Percentiles rank a stretch among this genome's conserved stretches.
phyloP scores from a whole-genome alignment of 2,888 invertebrate species.

The Hipparchia sbordonii region DNA sequence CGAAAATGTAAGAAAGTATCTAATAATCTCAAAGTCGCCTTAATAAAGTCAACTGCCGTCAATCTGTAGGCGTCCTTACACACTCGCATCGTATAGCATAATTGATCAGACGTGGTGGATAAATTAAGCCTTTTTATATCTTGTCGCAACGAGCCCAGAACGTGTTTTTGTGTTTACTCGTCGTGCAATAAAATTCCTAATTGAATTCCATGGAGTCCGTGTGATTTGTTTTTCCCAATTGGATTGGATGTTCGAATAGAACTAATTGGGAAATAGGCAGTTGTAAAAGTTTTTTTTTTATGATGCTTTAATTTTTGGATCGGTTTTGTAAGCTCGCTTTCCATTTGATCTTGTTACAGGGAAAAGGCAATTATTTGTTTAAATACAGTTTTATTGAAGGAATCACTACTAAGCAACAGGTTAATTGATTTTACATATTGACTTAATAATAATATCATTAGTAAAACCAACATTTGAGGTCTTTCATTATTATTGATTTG shows the following conservation, averaged over 20 bases:
- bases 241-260: constrained; percentile 33
- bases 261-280: constrained; percentile 37
- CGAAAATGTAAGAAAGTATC: no score
- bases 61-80: constrained; percentile 24
- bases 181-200: constrained; percentile 54
- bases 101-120: constrained; percentile 52
- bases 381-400: background rate
- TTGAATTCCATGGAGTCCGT: constrained; percentile 46
- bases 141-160: constrained; percentile 46
- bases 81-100: constrained; percentile 49
- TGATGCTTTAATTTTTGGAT: constrained; percentile 10
- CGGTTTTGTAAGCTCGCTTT: constrained; percentile 13
- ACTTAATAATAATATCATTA: background rate
- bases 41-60: no score
- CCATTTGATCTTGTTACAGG: background rate
- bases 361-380: background rate
- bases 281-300: constrained; percentile 20
- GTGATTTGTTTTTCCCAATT: constrained; percentile 37
- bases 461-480: background rate
- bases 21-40: no score
- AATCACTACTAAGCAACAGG: background rate
- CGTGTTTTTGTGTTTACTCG: constrained; percentile 53
- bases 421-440: background rate
- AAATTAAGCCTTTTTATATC: constrained; percentile 52
- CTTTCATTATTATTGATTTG: no score